phyloP scores from a whole-genome alignment of 2,888 invertebrate genomes.

The Uropetala carovei region DNA sequence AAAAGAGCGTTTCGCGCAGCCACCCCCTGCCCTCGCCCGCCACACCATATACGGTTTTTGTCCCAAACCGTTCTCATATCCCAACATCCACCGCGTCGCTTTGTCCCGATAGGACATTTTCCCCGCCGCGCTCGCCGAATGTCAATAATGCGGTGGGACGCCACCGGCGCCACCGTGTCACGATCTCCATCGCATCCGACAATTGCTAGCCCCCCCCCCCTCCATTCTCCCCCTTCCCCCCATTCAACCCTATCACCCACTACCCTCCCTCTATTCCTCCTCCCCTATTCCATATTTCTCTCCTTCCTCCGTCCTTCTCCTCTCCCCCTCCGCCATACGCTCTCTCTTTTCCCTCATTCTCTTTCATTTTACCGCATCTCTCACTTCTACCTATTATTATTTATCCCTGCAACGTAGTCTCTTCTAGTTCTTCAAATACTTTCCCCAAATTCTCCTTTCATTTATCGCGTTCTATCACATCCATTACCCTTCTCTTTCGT shows the following conservation, averaged over 20 bases:
- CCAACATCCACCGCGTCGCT: slow-evolving; percentile 35
- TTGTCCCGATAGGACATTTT: slow-evolving; percentile 49
- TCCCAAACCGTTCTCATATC: neutral
- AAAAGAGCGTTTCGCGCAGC: neutral
- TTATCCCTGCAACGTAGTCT: no score
- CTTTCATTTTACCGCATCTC: neutral
- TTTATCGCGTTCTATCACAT: no score
- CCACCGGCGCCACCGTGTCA: slow-evolving; percentile 8
- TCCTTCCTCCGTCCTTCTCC: no score
- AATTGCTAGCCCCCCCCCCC: neutral
- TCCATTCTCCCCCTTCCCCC: neutral
- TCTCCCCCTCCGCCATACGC: neutral
- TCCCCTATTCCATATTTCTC: neutral
- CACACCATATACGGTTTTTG: neutral
- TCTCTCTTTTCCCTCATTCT: neutral
- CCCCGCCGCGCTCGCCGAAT: slow-evolving; percentile 28
- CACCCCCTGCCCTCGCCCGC: neutral
- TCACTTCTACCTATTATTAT: no score
- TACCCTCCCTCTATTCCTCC: neutral
- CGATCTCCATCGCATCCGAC: slow-evolving; percentile 13
- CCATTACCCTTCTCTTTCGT: neutral
- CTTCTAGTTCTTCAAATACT: neutral
- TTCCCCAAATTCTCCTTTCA: neutral
- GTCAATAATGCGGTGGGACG: slow-evolving; percentile 31
- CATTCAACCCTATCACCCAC: neutral